Evolutionary conservation across 2,888 invertebrate genomes (phyloP).

Genomic region (Trachelus troglodyta): DNA sequence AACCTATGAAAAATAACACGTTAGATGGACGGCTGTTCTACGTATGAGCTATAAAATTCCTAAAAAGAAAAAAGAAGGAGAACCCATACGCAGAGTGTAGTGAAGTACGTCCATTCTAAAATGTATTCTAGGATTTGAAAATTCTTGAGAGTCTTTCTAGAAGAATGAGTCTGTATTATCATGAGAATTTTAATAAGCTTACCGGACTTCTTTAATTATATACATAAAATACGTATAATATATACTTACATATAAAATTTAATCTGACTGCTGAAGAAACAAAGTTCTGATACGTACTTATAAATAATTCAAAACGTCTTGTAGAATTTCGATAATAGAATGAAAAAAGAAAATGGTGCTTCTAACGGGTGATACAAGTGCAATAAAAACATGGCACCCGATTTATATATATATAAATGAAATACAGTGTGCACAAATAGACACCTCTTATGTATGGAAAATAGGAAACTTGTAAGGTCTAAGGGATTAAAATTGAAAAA

Average conservation of each 20-base stretch:
- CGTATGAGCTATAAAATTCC: too few relatives aligned
- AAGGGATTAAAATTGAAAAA: background rate
- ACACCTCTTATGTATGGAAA: too few relatives aligned
- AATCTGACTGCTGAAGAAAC: constrained; percentile 9
- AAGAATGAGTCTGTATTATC: background rate
- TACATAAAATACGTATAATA: background rate
- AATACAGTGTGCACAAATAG: background rate
- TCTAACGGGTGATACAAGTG: background rate
- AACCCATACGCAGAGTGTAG: background rate
- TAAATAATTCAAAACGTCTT: constrained; percentile 10
- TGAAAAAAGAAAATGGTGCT: constrained; percentile 24
- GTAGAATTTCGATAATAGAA: constrained; percentile 17
- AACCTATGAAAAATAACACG: background rate
- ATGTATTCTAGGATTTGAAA: background rate
- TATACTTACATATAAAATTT: background rate
- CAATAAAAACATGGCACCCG: background rate
- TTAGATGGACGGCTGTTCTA: background rate
- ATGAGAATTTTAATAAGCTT: background rate
- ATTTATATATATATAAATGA: background rate
- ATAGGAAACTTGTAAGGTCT: background rate
- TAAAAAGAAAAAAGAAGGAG: too few relatives aligned
- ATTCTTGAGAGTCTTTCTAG: background rate
- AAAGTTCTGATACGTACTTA: constrained; percentile 27
- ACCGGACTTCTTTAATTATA: background rate
- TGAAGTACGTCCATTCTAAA: background rate